Conservation (phyloP, 2,888 invertebrate species). For the Ormyrus labotus region DNA sequence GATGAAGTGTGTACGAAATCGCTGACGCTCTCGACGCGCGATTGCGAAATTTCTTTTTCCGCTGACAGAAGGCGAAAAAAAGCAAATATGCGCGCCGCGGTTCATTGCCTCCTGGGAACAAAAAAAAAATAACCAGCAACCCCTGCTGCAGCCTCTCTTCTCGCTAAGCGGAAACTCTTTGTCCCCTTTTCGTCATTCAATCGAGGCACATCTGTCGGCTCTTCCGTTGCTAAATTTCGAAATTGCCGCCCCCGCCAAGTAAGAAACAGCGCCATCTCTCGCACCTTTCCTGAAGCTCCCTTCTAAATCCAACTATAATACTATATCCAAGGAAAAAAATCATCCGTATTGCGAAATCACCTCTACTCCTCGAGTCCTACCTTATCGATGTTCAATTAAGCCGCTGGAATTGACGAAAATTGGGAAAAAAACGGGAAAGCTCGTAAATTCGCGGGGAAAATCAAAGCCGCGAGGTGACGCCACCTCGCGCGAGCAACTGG, state of each 20-base stretch:
- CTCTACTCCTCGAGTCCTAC: too few relatives aligned
- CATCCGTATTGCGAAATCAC: too few relatives aligned
- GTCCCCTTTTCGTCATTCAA: slow-evolving; percentile 16
- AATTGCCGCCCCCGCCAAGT: slow-evolving; percentile 27
- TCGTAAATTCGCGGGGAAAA: neutral
- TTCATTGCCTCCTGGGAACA: slow-evolving; percentile 1
- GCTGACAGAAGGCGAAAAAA: neutral
- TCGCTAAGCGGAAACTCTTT: slow-evolving; percentile 38
- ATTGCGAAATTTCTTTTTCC: too few relatives aligned
- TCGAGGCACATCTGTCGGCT: slow-evolving; percentile 29
- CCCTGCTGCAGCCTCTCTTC: slow-evolving; percentile 17
- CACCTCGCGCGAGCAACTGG: neutral
- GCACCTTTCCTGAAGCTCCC: too few relatives aligned
- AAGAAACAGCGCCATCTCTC: too few relatives aligned
- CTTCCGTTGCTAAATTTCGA: slow-evolving; percentile 13
- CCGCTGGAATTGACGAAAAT: neutral
- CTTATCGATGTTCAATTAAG: too few relatives aligned
- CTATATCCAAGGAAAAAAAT: too few relatives aligned
- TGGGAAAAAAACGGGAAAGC: neutral
- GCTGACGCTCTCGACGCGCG: too few relatives aligned
- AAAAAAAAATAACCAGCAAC: neutral
- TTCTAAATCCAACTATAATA: too few relatives aligned
- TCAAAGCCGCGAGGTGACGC: slow-evolving; percentile 10
- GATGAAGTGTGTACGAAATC: too few relatives aligned
- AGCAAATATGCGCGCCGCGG: neutral